Conservation (phyloP, 2,888 invertebrate species). For the Busseola fusca region DNA sequence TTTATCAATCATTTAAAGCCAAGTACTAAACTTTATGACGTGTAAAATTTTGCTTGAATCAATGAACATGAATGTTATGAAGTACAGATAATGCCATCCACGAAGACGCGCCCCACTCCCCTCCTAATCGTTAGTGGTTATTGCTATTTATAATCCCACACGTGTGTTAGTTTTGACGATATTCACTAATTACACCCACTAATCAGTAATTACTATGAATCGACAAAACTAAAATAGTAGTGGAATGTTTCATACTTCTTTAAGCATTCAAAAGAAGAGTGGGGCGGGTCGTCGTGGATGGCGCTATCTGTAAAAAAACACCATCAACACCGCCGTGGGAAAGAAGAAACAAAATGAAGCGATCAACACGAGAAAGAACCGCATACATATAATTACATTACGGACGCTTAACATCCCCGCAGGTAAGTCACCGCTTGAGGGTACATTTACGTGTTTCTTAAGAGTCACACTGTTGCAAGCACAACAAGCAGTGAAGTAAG, state of each 20-base stretch:
- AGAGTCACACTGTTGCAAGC: conserved; percentile 56
- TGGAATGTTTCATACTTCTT: too few species aligned
- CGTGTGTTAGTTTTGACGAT: too few species aligned
- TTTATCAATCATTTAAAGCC: background rate
- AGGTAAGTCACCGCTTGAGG: conserved; percentile 60
- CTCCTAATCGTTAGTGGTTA: too few species aligned
- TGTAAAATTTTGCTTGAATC: background rate
- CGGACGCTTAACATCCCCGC: conserved; percentile 45
- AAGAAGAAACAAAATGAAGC: conserved; percentile 19
- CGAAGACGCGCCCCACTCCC: too few species aligned
- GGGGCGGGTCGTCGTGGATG: too few species aligned
- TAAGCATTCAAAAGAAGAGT: too few species aligned
- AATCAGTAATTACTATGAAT: too few species aligned
- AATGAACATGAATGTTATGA: background rate
- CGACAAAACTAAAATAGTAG: too few species aligned
- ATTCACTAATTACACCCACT: too few species aligned
- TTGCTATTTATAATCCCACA: too few species aligned
- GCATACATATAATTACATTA: conserved; percentile 47
- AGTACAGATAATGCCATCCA: too few species aligned
- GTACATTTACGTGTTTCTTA: conserved; percentile 68
- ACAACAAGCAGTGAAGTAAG: conserved; percentile 57
- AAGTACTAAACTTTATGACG: background rate
- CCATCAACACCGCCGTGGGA: conserved; percentile 16
- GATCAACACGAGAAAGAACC: conserved; percentile 12
- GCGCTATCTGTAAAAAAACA: too few species aligned